phyloP scores from a whole-genome alignment of 2,113 vertebrate genomes.

The Desmodus rotundus region DNA sequence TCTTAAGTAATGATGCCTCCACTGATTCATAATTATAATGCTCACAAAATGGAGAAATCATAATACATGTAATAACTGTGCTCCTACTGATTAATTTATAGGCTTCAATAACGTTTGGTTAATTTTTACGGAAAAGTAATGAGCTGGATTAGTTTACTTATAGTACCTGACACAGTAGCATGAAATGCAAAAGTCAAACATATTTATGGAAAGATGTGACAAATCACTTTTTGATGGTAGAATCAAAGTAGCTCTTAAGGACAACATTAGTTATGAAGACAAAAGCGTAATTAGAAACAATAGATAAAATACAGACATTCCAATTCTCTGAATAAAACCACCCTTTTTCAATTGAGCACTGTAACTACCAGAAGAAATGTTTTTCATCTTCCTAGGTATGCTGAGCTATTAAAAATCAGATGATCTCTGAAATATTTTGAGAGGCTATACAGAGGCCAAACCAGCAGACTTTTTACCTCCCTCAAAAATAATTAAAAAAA shows the following conservation, averaged over 20 bases:
- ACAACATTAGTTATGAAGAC: neutral
- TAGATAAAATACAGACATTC: neutral
- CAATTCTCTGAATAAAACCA: neutral
- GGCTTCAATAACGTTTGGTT: neutral
- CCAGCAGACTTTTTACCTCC: neutral
- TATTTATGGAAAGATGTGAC: neutral
- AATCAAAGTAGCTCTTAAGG: neutral
- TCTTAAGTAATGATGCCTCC: neutral
- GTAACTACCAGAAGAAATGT: neutral
- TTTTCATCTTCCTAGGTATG: neutral
- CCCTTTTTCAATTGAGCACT: neutral
- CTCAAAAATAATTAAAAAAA: neutral
- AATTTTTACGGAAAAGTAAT: neutral
- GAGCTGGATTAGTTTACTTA: neutral
- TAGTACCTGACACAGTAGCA: neutral
- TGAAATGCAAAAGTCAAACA: neutral
- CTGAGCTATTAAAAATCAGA: neutral
- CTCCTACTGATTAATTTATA: neutral
- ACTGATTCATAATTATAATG: neutral
- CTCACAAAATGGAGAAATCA: neutral
- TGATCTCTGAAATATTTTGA: neutral
- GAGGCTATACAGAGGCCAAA: neutral
- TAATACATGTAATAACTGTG: neutral
- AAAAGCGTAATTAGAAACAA: neutral
- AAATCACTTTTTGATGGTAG: neutral